Evolutionary conservation across 2,113 vertebrate species (phyloP), one percentile per base, ranked within the genome.

Genomic region (Gobio gobio): DNA sequence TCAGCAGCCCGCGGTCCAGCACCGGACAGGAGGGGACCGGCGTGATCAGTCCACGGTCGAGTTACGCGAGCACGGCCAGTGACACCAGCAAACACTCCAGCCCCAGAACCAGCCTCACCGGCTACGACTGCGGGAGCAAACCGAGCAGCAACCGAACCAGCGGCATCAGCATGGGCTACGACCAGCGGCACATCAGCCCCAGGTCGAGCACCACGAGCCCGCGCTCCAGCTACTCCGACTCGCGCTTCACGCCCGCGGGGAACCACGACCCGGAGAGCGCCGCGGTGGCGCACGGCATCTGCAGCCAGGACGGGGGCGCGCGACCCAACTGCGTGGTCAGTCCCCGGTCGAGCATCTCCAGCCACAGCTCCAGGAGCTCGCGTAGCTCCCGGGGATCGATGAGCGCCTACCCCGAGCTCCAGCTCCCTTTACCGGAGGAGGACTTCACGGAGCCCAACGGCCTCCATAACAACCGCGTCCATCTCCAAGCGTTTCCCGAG

Each of bases 141-240:
- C 93, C 96, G 91, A 96, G 97, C 94, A 99, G 97, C 93, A 96
- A 97, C 91, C 97, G 98, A 74, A 98, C 98, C 90, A 99, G 98
- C 91, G 97, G 97, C 87, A 97, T 99, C 94, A 99, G 98, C 92
- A 95, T 98, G 95, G 98, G 98, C 88, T 99, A 97, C 92, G 98
- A 98, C 94, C 97, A 97, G 91, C 94, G 97, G 87, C 97, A 98
- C 93, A 86, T 92, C 89, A 99, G 97, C 89, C 96, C 97, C 68
- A 94, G 97, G 87, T 96, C 97, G 49, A 97, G 96, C 91, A 96
- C 96, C 49, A 93, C 95, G 86, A 97, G 94, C 84, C 96, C 95
- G 24, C 93, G 95, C 68, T 96, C 95, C 83, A 96, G 95, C 78
- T 96, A 95, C 91, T 96, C 95, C 0, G 95, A 96, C 89, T 95